Evolutionary conservation across 2,797 vertebrate genomes (phyloP), one percentile per base, ranked within the genome.

Genomic region (Mallotus villosus): DNA sequence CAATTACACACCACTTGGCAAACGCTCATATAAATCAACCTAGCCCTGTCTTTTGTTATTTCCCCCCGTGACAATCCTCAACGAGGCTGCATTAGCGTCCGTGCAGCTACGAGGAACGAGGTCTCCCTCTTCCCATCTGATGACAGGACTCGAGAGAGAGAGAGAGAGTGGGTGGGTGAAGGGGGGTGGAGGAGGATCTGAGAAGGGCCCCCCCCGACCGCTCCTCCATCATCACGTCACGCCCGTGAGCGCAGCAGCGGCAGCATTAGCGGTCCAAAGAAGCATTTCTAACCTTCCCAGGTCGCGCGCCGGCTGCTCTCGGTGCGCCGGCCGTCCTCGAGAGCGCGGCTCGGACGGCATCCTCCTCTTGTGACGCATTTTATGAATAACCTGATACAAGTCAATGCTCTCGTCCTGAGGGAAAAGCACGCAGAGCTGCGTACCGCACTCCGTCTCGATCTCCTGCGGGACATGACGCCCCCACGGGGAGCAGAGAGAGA

Each of bases 211-310:
- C 34, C 41, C 2, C 41, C 46, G 92, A 90, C 16, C 91, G 89
- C 92, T 93, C 93, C 41, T 14, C 41, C 41, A 70, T 79, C 93
- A 86, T 95, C 94, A 95, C 78, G 94, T 94, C 93, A 95, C 94
- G 92, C 93, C 93, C 90, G 94, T 91, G 93, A 91, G 94, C 93
- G 92, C 9, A n/a, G n/a, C n/a, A n/a, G n/a, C n/a, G n/a, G 41
- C 93, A 4, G 41, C 93, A 95, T 84, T 95, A 95, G 93, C 94
- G 94, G 95, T 96, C 95, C 94, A 96, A 96, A 95, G 94, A 96
- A 95, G 41, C 91, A 94, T 95, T 97, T 97, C 97, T 99, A 99
- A 99, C 97, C 97, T 99, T 99, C 97, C 97, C 96, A 95, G 95
- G 84, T 99, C 97, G 81, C 94, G 92, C 83, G 94, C 91, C 4